Percentiles rank a stretch among this genome's conserved stretches.
Conservation (phyloP, 2,113 vertebrate genomes). For the Tapirus terrestris region DNA sequence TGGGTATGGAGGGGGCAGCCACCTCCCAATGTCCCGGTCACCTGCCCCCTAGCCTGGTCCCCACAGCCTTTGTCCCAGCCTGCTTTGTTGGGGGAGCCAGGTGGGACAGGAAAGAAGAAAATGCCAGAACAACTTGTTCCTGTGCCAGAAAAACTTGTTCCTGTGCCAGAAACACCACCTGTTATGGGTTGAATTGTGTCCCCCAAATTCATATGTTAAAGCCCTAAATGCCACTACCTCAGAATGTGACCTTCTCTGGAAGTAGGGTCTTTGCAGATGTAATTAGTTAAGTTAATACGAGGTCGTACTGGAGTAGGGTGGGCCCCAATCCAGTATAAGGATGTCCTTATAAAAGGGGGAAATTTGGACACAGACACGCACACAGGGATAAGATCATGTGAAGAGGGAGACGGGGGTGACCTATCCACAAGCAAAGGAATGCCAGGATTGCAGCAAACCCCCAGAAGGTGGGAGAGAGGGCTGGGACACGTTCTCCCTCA, state of each 20-base stretch:
- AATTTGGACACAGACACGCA: background rate
- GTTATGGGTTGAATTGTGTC: background rate
- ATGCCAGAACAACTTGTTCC: too few species aligned
- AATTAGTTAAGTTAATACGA: accelerated
- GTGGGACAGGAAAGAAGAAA: too few species aligned
- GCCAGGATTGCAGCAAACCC: accelerated
- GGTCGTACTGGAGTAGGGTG: background rate
- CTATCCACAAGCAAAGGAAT: accelerated
- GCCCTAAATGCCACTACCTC: background rate
- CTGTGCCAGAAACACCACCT: background rate
- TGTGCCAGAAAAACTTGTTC: too few species aligned
- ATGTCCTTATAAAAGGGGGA: background rate
- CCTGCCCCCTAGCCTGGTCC: background rate
- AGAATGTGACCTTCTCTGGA: accelerated
- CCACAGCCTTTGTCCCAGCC: background rate
- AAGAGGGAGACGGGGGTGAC: accelerated
- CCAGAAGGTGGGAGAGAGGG: background rate
- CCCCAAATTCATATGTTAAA: accelerated
- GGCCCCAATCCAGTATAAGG: accelerated
- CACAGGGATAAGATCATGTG: background rate
- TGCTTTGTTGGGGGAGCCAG: accelerated
- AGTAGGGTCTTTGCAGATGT: too few species aligned
- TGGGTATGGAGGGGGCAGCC: accelerated
- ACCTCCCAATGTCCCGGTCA: accelerated
- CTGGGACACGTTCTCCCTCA: background rate